Base-by-base conservation (phyloP, 1,140 invertebrate genomes). In the Formica selysi region DNA sequence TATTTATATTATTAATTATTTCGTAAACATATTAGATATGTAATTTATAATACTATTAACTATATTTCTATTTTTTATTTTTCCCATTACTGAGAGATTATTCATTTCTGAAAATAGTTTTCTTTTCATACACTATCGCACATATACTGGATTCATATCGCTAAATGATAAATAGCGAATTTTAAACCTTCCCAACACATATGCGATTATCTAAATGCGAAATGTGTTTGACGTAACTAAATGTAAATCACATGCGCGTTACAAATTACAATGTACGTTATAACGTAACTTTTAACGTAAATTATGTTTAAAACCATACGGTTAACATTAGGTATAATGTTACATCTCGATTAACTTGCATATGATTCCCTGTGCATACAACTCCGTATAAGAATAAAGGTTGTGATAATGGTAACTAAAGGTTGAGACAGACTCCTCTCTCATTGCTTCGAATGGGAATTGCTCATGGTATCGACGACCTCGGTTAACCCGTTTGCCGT, bases 231-330 rank as follows among this genome's bases (percentile, higher is more conserved):
- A 74, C 68, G 22, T 83, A 83, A 83, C 68, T 74, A 83, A 83
- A 83, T 83, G 79, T 83, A 83, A 83, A 83, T 83, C 38, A 74
- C 61, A 83, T 83, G 79, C 79, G 54, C 79, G 62, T 83, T 36
- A 83, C 57, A 36, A 38, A 74, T 83, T 36, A 83, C 57, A 36
- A 38, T 57, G 26, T 36, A 32, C 13, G 38, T 73, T 44, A 44
- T 62, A 83, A 74, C 68, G 26, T 81, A 61, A 61, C 38, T 13
- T n/a, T 26, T 38, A 13, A 29, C 61, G 26, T n/a, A 83, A 83
- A 83, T 83, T 83, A 73, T n/a, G n/a, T 62, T 61, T 74, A 74
- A 51, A 51, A 62, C 68, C n/a, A 36, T 36, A 62, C 67, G 36
- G 22, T 48, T 62, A 83, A 74, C 36, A 7, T 61, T 22, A 26